Evolutionary conservation across 1,140 invertebrate species (phyloP).

Genomic region (Anastrepha obliqua): DNA sequence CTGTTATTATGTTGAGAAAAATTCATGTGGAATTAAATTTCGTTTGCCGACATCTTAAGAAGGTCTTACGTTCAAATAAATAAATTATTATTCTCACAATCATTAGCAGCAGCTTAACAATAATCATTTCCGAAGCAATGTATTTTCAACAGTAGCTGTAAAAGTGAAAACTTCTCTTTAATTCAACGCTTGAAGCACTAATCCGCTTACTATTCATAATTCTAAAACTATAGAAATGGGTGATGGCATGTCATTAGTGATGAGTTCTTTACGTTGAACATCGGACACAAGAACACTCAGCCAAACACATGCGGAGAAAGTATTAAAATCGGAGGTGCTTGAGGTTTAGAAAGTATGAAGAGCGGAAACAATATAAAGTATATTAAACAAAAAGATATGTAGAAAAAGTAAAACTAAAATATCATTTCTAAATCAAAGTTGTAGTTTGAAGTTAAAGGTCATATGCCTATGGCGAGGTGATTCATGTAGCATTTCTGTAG

Average conservation of each 20-base stretch:
- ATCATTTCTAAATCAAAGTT: neutral
- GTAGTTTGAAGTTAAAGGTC: neutral
- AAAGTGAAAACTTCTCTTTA: constrained; percentile 22
- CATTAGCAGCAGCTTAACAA: constrained; percentile 16
- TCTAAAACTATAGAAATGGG: neutral
- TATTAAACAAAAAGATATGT: neutral
- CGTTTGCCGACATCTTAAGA: neutral
- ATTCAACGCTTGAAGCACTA: neutral
- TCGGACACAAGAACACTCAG: neutral
- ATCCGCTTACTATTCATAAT: constrained; percentile 3
- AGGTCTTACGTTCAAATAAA: constrained; percentile 6
- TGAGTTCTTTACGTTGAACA: neutral
- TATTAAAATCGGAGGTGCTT: neutral
- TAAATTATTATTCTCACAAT: neutral
- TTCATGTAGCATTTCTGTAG: neutral
- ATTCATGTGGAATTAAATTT: no score
- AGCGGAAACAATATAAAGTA: neutral
- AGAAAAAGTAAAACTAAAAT: neutral
- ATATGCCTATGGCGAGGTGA: neutral
- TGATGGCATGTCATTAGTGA: constrained; percentile 8
- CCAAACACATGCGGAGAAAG: neutral
- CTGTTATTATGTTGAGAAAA: no score
- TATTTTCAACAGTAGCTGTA: neutral
- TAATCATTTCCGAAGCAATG: neutral
- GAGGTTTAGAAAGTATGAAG: constrained; percentile 17